Evolutionary conservation across 2,888 invertebrate species (phyloP), one percentile per base, ranked within the genome.

Genomic region (Protophormia terraenovae): DNA sequence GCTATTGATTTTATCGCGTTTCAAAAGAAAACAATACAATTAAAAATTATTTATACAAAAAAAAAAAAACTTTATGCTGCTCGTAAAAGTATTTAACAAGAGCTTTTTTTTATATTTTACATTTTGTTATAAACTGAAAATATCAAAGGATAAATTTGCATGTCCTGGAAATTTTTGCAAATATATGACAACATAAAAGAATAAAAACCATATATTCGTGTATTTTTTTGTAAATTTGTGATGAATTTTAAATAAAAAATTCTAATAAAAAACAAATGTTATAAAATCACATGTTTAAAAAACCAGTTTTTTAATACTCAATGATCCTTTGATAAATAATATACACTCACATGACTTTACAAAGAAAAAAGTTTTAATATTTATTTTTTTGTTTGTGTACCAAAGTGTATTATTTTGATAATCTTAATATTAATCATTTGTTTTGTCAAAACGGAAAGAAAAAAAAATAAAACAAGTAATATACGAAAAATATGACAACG

Each of bases 381-480:
- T 47, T 62, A 0, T 62, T 67, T 66, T 29, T 24, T 45, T 35
- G 16, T 24, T 32, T 67, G 6, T 58, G 16, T 19, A n/a, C 1
- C 19, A 45, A 64, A 50, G 12, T n/a, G 16, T 50, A 53, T 76
- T 55, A 66, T 50, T 77, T 47, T 35, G 66, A 47, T 83, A 71
- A 77, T 32, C 64, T 55, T 47, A 7, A 41, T 27, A 72, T 66
- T 38, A 72, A 77, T 38, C 66, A 67, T 60, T 71, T 50, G 29
- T 22, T 71, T 66, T 38, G 45, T 32, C 45, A 80, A 64, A 60
- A 55, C 14, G 10, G 41, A 45, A n/a, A n/a, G n/a, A n/a, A n/a
- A n/a, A n/a, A 12, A 16, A 50, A 7, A 10, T 29, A 53, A 32
- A 69, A 35, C 4, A 29, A 47, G 55, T n/a, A 41, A 53, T 64